Base-by-base conservation (phyloP, 2,113 vertebrate species). In the Ceyx margarethae region DNA sequence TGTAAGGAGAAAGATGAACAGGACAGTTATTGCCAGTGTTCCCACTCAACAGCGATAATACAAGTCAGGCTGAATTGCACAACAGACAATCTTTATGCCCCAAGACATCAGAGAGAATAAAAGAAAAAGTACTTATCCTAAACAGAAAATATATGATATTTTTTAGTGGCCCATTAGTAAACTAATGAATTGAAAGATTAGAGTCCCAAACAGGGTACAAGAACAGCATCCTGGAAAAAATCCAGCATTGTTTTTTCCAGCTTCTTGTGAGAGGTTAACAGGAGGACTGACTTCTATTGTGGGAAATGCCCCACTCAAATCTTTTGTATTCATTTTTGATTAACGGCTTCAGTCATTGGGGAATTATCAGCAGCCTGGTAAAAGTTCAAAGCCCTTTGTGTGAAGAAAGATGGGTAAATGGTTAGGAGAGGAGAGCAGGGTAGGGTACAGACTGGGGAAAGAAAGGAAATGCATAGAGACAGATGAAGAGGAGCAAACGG, bases 321-420 rank as follows among this genome's bases (percentile, higher is more conserved):
- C 92, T 93, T 95, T 96, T 90, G 86, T 95, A 91, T 48, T 95
- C 91, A 73, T 87, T 96, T 96, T 93, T 95, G 84, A 95, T 94
- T 92, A 96, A 95, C 54, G 15, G 87, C 81, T 91, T 87, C 23
- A 91, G 81, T 71, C 89, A 40, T 2, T 51, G 43, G 78, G 84
- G 92, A 91, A 92, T 80, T 89, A 93, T 50, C 62, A 87, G 78
- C 58, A 87, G 84, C 61, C 67, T 89, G 64, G 84, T 94, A 93
- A 94, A 95, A 93, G 91, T 94, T 96, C 89, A 96, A 94, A 93
- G 94, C 43, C 92, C 82, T 96, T 90, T 96, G 86, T 96, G 71
- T 35, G 61, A 85, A 77, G 67, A 82, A 88, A 93, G 89, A 93
- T 18, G 78, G 43, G 64, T 48, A 96, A 89, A 91, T 9, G 51